Evolutionary conservation across 2,797 vertebrate genomes (phyloP), one percentile per base, ranked within the genome.

Genomic region (Rhyacichthys aspro): DNA sequence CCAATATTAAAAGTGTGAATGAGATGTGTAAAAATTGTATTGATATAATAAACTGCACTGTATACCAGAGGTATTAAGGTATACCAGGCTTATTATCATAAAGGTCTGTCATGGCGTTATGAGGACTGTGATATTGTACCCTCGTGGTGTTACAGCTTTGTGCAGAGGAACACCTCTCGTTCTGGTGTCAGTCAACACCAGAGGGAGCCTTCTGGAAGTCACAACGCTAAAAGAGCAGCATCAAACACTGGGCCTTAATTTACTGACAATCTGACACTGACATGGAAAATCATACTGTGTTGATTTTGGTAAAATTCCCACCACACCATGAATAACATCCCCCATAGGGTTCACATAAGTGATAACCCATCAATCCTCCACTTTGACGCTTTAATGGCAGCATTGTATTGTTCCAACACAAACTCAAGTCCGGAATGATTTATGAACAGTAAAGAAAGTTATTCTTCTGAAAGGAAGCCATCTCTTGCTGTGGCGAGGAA

Each of bases 141-240:
- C n/a, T n/a, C n/a, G n/a, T n/a, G n/a, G n/a, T n/a, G 19, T 28
- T 28, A 38, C 10, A 11, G 4, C 37, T 11, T 11, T 38, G 12
- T 10, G 19, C 18, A 47, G 10, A 7, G 8, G 23, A 28, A n/a
- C 17, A 54, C 42, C 19, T 9, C 7, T n/a, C 39, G 33, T 8
- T 52, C 14, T 53, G 44, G 58, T 9, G 17, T 45, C 16, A 74
- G 33, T 57, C 59, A 63, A 84, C 86, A 86, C 74, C 57, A 88
- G 85, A 49, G 85, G 85, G 85, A 83, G 88, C 79, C 74, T 83
- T 83, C 38, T 72, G 76, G 69, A 75, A 81, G 72, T 48, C 7
- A 36, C 66, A 71, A 45, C 64, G 70, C 67, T 64, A 68, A 73
- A 56, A 74, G 39, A 50, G 52, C 59, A 53, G 59, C 39, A 46